Evolutionary conservation across 1,140 invertebrate genomes (phyloP), one percentile per base, ranked within the genome.

Genomic region (Nomia melanderi): DNA sequence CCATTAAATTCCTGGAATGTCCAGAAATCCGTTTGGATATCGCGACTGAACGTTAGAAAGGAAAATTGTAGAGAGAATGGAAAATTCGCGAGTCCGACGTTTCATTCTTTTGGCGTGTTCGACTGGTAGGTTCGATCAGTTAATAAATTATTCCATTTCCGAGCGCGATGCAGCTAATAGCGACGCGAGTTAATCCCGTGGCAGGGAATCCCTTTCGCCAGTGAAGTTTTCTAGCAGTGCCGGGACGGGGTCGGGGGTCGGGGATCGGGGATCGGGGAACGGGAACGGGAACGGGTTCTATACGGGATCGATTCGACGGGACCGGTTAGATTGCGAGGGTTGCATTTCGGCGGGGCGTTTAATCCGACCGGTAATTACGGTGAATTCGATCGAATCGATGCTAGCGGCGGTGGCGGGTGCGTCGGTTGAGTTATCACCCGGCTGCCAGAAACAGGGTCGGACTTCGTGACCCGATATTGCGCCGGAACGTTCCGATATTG

Each of bases 351-450:
- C 11, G 27, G 14, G 25, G 25, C 29, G 25, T n/a, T 50, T 83
- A 77, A 84, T 83, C 60, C 70, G 41, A 4, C 54, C 12, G 78
- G 59, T 84, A 88, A 84, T 86, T 78, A 83, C 82, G 85, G 84
- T 84, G 88, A 88, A 88, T 89, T 84, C 70, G 57, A 83, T 84
- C 70, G 79, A 41, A 82, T 82, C 62, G 79, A 82, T 79, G 60
- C 65, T 33, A 36, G 47, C 47, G 82, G 79, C 72, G 65, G n/a
- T 17, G 41, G 41, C 5, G 17, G 74, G 77, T 78, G 85, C 82
- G 82, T 82, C 82, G 81, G 82, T 75, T 87, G 86, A 90, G 85
- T 89, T 90, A 90, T 90, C 85, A 82, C 78, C 41, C 69, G 78
- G 31, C 79, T 88, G 88, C 79, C 88, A 81, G 82, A 57, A 74